A percentile compares a stretch with the other conserved stretches of the same genome.
Conservation (phyloP, 1,140 invertebrate genomes). For the Ceratina calcarata region DNA sequence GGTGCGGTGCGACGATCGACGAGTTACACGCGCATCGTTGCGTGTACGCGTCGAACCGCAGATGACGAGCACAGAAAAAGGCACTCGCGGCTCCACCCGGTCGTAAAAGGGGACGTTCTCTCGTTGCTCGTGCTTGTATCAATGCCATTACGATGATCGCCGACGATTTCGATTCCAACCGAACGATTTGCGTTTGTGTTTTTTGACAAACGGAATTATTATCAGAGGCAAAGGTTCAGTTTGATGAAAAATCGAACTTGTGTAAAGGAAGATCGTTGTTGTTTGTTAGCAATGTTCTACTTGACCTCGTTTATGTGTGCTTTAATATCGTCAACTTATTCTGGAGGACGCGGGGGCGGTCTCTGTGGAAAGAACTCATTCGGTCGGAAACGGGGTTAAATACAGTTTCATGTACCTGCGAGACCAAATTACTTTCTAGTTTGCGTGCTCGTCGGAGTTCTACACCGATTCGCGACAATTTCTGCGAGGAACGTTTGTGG, state of each 20-base stretch:
- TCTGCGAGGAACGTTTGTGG: too few relatives aligned
- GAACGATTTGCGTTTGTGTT: constrained; percentile 8
- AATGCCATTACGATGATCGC: constrained; percentile 23
- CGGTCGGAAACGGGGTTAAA: constrained; percentile 32
- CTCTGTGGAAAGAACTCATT: constrained; percentile 21
- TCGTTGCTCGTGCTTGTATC: constrained; percentile 32
- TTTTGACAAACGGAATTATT: background rate
- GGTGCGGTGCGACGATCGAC: constrained; percentile 32
- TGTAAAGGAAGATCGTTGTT: background rate
- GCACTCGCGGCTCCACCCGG: background rate
- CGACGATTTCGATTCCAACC: constrained; percentile 19
- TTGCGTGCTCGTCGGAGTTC: background rate
- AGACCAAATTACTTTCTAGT: constrained; percentile 37
- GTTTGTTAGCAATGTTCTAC: background rate
- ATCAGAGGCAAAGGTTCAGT: background rate
- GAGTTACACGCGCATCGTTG: constrained; percentile 36
- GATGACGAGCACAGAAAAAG: constrained; percentile 20
- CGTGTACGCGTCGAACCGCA: constrained; percentile 13
- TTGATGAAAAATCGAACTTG: background rate
- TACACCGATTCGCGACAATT: too few relatives aligned
- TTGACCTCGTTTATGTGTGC: background rate
- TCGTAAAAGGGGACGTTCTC: constrained; percentile 31
- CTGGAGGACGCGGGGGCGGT: background rate
- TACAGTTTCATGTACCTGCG: constrained; percentile 14
- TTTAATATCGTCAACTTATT: constrained; percentile 22